phyloP scores from a whole-genome alignment of 2,113 vertebrate species.

The Microcebus jonahi region DNA sequence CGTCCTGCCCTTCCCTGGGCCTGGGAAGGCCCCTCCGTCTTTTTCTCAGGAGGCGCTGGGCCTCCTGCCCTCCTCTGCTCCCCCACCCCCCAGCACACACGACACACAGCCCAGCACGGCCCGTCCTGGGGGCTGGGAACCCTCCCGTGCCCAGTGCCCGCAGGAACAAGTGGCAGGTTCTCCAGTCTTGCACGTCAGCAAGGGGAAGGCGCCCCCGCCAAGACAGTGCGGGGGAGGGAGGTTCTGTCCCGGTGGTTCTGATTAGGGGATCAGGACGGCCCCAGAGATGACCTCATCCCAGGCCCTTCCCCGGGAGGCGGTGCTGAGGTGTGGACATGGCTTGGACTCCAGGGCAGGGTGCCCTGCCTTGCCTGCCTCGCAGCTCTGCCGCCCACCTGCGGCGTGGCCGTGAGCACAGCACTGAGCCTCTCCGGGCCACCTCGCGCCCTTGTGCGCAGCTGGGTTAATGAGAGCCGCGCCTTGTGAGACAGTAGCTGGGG shows the following conservation, averaged over 20 bases:
- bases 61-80: accelerated
- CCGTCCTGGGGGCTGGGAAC: neutral
- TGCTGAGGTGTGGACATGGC: neutral
- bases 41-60: neutral
- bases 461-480: neutral
- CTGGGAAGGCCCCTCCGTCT: neutral
- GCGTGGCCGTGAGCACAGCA: neutral
- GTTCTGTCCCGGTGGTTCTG: neutral
- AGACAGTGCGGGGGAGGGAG: neutral
- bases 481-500: neutral
- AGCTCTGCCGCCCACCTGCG: neutral
- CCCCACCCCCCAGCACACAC: accelerated
- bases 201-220: neutral
- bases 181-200: neutral
- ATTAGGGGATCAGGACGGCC: neutral
- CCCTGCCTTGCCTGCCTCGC: neutral
- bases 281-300: constrained; percentile 1
- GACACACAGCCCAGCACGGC: accelerated
- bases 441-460: neutral
- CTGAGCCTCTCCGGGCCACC: neutral
- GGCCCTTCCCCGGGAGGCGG: neutral
- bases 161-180: neutral
- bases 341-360: too few species aligned
- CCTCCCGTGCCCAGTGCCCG: neutral
- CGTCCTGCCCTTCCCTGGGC: neutral